phyloP scores from a whole-genome alignment of 2,113 vertebrate genomes.

The Mystacornis crossleyi region DNA sequence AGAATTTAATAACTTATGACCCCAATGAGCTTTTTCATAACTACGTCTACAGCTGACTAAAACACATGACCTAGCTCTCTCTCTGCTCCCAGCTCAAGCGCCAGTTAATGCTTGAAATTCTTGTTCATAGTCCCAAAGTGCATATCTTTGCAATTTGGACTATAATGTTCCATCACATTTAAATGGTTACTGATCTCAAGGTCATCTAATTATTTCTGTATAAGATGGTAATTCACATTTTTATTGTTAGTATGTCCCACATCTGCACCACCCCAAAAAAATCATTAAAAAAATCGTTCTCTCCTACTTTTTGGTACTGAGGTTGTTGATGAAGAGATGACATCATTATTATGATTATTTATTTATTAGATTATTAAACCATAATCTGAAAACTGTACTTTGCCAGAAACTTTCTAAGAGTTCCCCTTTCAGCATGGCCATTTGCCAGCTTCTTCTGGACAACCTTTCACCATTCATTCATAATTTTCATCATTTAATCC shows the following conservation, averaged over 20 bases:
- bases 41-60: not conserved
- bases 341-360: not conserved
- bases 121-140: conserved; percentile 17
- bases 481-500: not conserved
- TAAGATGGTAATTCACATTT: conserved; percentile 24
- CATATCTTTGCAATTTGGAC: conserved; percentile 10
- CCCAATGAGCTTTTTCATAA: not conserved
- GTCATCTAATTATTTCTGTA: conserved; percentile 46
- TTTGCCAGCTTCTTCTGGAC: not conserved
- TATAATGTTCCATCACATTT: not conserved
- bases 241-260: not conserved
- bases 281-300: not conserved
- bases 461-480: not conserved
- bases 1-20: not conserved
- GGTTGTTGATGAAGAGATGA: not conserved
- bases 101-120: not conserved
- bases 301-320: not conserved
- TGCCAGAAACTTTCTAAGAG: not conserved
- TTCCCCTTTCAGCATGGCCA: not conserved
- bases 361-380: not conserved
- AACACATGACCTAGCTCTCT: not conserved
- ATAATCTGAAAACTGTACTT: not conserved
- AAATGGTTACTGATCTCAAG: conserved; percentile 5
- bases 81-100: not conserved
- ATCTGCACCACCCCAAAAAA: too few species aligned